Evolutionary conservation across 2,113 vertebrate genomes (phyloP), one percentile per base, ranked within the genome.

Genomic region (Oreochromis tanganicae): DNA sequence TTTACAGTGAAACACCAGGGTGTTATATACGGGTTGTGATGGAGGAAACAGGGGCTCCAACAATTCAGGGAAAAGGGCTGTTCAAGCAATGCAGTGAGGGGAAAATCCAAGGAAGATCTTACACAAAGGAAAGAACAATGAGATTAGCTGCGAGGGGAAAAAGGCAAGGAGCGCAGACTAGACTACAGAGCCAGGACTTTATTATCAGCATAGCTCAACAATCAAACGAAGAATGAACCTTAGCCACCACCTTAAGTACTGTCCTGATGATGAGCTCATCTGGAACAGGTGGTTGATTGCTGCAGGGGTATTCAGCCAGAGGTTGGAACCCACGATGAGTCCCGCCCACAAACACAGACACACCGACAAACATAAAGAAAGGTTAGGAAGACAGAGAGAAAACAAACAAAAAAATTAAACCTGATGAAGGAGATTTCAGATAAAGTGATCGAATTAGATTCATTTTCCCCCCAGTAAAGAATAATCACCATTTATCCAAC

Each of bases 11-110:
- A 63, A 63, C 59, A 63, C 59, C 59, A 36, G 1, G 38, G 0
- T 63, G 59, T n/a, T 63, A 7, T n/a, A 36, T 34, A n/a, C 7
- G 2, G 59, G 32, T n/a, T 66, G 0, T 36, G 32, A 66, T 36
- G 17, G 61, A 66, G 61, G 17, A 36, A 66, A 66, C 32, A 11
- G 17, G 61, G 32, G 61, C 61, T 66, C 17, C 5, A 1, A 0
- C 9, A 34, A 2, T 59, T 7, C 56, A 59, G 27, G 29, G 3
- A 34, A 61, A 34, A 61, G 1, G 2, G 57, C 0, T 9, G 1
- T 6, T 32, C 29, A 61, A 61, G 57, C 14, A 59, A 36, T 11
- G 3, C 16, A 63, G 59, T 17, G 1, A 36, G 32, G 29, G 29
- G 29, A 63, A 63, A 63, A 63, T 63, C 29, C 59, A 63, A 11